Conservation (phyloP, 2,888 invertebrate species). For the Ichneumon xanthorius region DNA sequence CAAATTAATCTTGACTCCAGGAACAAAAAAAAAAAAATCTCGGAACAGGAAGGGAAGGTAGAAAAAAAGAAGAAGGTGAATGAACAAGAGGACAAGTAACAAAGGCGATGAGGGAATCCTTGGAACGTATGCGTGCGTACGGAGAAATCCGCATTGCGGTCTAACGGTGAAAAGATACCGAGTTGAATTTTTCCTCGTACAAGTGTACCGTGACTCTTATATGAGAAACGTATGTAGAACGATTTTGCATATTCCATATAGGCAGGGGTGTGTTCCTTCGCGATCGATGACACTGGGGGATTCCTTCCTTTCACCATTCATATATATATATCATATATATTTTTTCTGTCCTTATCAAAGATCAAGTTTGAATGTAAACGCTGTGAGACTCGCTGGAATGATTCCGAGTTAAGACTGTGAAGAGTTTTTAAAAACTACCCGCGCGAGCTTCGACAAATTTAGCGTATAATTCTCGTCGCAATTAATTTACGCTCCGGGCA, state of each 20-base stretch:
- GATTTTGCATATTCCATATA: conserved; percentile 21
- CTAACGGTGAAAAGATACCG: conserved; percentile 67
- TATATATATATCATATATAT: not conserved
- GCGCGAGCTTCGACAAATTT: conserved; percentile 63
- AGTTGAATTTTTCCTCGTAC: conserved; percentile 59
- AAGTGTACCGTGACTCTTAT: conserved; percentile 1
- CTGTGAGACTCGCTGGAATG: conserved; percentile 58
- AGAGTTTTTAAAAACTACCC: conserved; percentile 51
- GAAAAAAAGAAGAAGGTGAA: not conserved
- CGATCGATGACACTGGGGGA: conserved; percentile 36
- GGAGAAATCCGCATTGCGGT: conserved; percentile 78
- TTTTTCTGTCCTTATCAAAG: conserved; percentile 19
- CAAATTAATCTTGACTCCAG: conserved; percentile 66
- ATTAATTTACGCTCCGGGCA: conserved; percentile 55
- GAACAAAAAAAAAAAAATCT: conserved; percentile 38
- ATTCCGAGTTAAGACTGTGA: conserved; percentile 55
- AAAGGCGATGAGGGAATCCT: conserved; percentile 58
- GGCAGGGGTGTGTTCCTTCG: not conserved
- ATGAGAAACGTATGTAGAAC: not conserved
- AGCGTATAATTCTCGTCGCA: conserved; percentile 59
- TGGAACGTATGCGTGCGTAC: conserved; percentile 65
- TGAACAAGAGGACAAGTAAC: not conserved
- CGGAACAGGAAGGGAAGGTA: conserved; percentile 41
- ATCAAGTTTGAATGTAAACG: conserved; percentile 60
- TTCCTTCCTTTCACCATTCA: conserved; percentile 16